These are phyloP conservation scores for Dicrostonyx torquatus DNA, from an alignment of 2,797 vertebrate genomes.

Conservation along the genomic window DNA sequence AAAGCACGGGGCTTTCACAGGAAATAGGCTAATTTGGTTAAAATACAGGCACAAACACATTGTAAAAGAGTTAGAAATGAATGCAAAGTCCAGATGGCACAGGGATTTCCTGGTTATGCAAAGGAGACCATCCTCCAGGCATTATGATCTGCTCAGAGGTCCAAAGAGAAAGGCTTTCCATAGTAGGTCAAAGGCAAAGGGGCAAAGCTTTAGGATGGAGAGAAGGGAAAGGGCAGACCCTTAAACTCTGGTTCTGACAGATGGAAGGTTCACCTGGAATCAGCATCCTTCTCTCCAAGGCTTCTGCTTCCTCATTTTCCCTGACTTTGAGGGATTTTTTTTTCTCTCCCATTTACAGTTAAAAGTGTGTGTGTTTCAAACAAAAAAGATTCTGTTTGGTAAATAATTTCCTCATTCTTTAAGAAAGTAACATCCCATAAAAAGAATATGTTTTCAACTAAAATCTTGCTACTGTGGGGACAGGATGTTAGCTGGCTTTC, in stretches of 20 bases:
- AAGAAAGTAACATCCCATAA: neutral
- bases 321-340: neutral
- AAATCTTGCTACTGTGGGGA: slow-evolving; percentile 47
- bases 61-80: neutral
- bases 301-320: neutral
- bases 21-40: neutral
- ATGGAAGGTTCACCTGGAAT: neutral
- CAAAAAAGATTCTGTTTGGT: slow-evolving; percentile 38
- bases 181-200: neutral
- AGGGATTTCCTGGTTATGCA: neutral
- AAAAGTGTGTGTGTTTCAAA: neutral
- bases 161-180: neutral
- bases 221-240: neutral
- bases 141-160: neutral
- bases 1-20: neutral
- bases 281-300: neutral
- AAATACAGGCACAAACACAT: neutral
- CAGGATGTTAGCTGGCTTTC: slow-evolving; percentile 7
- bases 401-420: slow-evolving; percentile 65
- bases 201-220: neutral
- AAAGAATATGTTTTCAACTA: slow-evolving; percentile 49
- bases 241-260: neutral
- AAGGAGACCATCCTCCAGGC: neutral
- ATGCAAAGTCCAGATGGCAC: neutral
- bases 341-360: neutral